phyloP scores from a whole-genome alignment of 2,113 vertebrate species.

The Larimichthys polyactis region DNA sequence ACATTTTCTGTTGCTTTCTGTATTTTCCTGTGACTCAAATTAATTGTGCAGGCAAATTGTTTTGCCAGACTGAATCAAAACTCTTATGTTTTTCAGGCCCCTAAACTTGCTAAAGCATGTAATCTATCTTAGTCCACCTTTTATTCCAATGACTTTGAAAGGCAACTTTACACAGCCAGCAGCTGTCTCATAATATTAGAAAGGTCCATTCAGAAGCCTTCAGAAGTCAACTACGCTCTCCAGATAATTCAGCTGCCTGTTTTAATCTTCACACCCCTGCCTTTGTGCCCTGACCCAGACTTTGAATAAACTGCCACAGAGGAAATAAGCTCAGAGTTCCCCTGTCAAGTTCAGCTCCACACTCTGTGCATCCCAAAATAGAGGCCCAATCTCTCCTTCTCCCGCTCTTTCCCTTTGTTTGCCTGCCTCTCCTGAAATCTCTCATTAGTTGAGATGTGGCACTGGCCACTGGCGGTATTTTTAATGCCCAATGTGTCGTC shows the following conservation, averaged over 20 bases:
- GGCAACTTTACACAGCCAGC: neutral
- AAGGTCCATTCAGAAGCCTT: neutral
- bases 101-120: neutral
- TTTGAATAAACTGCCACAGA: slow-evolving; percentile 39
- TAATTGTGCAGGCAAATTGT: slow-evolving; percentile 22
- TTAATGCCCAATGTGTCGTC: slow-evolving; percentile 62
- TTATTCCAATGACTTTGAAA: neutral
- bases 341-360: slow-evolving; percentile 15
- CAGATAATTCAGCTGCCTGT: slow-evolving; percentile 11
- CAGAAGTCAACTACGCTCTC: slow-evolving; percentile 6
- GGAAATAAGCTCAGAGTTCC: slow-evolving; percentile 36
- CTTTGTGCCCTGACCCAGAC: slow-evolving; percentile 2
- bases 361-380: slow-evolving; percentile 36
- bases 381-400: neutral
- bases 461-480: slow-evolving; percentile 52
- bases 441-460: slow-evolving; percentile 53
- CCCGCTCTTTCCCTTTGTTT: slow-evolving; percentile 6
- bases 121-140: neutral
- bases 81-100: neutral
- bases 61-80: neutral
- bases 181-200: slow-evolving; percentile 6
- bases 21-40: neutral
- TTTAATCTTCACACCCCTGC: slow-evolving; percentile 28
- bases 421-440: slow-evolving; percentile 25
- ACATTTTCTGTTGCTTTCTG: neutral